Base-by-base conservation (phyloP, 2,797 vertebrate species). In the Oreortyx pictus region DNA sequence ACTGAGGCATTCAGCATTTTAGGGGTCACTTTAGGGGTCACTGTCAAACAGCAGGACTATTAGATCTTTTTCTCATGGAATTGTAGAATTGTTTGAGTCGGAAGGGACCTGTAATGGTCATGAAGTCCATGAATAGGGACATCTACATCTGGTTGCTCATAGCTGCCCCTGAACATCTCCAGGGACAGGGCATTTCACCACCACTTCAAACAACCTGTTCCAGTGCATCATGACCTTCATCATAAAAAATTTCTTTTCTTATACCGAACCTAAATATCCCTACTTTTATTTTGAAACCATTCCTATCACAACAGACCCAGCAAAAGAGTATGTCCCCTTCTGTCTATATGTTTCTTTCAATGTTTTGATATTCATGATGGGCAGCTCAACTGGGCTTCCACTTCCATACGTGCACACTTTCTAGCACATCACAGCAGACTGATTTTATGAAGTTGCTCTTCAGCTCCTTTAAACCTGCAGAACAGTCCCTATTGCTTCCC, bases 11-110 rank as follows among this genome's bases (percentile, higher is more conserved):
- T 86, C 39, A 94, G 31, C 59, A 83, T 60, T 31, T 80, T 94
- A 41, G 8, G 2, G 52, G 57, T 81, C 88, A 93, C 57, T 81
- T 95, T 86, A n/a, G 88, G 56, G 95, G 37, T 37, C 29, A 57
- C 47, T 5, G 60, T 8, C 29, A 60, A 4, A 3, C 13, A 60
- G 52, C 24, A 79, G 33, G 22, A 64, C 22, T 33, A 11, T 7
- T 35, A 82, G 3, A 0, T 31, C 3, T 20, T 19, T n/a, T 20
- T 19, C 33, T n/a, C 29, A 54, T 31, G n/a, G 29, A 54, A n/a
- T 7, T n/a, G 14, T 56, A n/a, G 29, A 54, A 54, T n/a, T 56
- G 31, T 56, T 31, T 31, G 52, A 56, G 29, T n/a, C 31, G 29
- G 29, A 54, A 54, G 29, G 17, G 31, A 19, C 52, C 10, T 54